A percentile compares a stretch with the other conserved stretches of the same genome.
Conservation (phyloP, 2,888 invertebrate species). For the Eupeodes luniger region DNA sequence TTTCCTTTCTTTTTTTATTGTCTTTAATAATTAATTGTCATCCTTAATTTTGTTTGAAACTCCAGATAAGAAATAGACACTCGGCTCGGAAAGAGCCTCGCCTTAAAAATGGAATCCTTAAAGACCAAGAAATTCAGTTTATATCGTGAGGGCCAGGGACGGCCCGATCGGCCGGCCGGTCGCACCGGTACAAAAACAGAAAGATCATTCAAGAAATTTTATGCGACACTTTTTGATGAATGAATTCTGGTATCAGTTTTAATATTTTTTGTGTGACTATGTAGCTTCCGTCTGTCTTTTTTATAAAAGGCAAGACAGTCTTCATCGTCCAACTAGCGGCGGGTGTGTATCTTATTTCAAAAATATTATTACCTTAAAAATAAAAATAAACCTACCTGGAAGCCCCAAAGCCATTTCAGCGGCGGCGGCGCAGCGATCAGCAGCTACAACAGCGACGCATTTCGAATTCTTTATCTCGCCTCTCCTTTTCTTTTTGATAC, state of each 20-base stretch:
- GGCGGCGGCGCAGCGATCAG: neutral
- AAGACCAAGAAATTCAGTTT: slow-evolving; percentile 5
- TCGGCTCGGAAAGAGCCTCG: slow-evolving; percentile 44
- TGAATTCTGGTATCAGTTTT: slow-evolving; percentile 62
- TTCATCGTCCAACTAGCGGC: neutral
- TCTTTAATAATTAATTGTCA: slow-evolving; percentile 54
- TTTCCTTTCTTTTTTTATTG: slow-evolving; percentile 43
- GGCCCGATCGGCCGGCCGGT: neutral
- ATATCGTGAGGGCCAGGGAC: neutral
- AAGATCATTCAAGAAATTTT: slow-evolving; percentile 64
- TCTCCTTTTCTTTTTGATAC: slow-evolving; percentile 47
- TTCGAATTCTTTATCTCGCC: slow-evolving; percentile 63
- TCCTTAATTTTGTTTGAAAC: slow-evolving; percentile 35
- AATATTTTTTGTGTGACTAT: slow-evolving; percentile 36
- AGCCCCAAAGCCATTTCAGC: neutral
- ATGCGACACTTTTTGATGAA: slow-evolving; percentile 73
- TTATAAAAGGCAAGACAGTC: too few relatives aligned
- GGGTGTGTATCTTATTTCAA: slow-evolving; percentile 49
- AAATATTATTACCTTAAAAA: slow-evolving; percentile 47
- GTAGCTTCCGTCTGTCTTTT: slow-evolving; percentile 43
- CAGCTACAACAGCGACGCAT: neutral
- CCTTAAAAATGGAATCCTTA: slow-evolving; percentile 33
- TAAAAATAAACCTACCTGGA: slow-evolving; percentile 51
- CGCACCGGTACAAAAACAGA: slow-evolving; percentile 1
- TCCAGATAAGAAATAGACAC: slow-evolving; percentile 45